Evolutionary conservation across 1,140 invertebrate species (phyloP).

Genomic region (Pachypsylla venusta): DNA sequence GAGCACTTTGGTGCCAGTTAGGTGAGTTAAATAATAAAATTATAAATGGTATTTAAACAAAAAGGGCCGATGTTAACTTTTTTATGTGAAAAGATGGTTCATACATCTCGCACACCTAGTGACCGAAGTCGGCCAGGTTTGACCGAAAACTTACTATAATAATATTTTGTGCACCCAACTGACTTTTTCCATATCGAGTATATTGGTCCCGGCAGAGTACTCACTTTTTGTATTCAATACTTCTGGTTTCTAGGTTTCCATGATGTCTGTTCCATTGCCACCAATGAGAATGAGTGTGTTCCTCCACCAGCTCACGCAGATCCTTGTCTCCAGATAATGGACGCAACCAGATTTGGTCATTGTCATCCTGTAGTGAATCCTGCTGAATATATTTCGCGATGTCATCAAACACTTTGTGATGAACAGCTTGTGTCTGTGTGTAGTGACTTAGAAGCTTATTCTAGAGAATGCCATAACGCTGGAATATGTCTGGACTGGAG

Average conservation of each 20-base stretch:
- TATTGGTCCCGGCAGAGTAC: too few species aligned
- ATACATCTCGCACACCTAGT: too few species aligned
- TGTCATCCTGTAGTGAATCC: slow-evolving; percentile 59
- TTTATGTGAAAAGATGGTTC: too few species aligned
- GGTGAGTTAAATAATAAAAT: too few species aligned
- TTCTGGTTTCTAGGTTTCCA: neutral
- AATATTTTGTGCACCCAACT: too few species aligned
- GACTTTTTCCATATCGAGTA: too few species aligned
- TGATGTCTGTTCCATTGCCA: neutral
- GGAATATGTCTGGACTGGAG: slow-evolving; percentile 60
- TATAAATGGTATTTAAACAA: too few species aligned
- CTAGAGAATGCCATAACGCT: slow-evolving; percentile 45
- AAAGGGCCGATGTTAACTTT: too few species aligned
- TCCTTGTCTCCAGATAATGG: neutral
- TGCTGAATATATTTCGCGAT: slow-evolving; percentile 44
- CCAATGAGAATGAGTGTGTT: neutral
- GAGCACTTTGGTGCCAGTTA: too few species aligned
- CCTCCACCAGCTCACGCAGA: neutral
- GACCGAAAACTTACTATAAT: too few species aligned
- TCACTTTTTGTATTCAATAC: too few species aligned
- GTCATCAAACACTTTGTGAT: slow-evolving; percentile 47
- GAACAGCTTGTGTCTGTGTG: slow-evolving; percentile 39
- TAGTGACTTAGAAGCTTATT: slow-evolving; percentile 49
- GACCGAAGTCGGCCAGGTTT: too few species aligned
- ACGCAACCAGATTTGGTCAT: slow-evolving; percentile 27